Percentiles rank a stretch among this genome's conserved stretches.
Conservation (phyloP, 1,140 invertebrate species). For the Cardiocondyla obscurior region DNA sequence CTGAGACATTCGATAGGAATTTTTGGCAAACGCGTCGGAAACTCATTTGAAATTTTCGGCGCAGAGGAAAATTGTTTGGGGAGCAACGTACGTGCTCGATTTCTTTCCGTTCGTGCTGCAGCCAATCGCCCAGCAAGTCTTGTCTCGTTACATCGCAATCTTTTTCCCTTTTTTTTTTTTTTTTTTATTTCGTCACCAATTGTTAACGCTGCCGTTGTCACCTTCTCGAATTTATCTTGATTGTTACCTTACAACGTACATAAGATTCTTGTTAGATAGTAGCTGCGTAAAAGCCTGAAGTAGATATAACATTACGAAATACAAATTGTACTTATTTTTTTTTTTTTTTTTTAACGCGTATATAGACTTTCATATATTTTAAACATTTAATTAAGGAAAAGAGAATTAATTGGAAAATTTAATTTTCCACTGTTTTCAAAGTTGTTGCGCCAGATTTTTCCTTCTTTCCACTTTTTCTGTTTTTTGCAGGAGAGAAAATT, state of each 20-base stretch:
- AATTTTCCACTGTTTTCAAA: not conserved
- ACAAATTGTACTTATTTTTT: not conserved
- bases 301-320: not conserved
- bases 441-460: not conserved
- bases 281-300: not conserved
- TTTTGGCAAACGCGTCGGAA: constrained; percentile 28
- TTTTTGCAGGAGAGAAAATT: not conserved
- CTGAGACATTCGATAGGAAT: not conserved
- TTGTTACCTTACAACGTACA: not conserved
- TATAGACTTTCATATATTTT: not conserved
- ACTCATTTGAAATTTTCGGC: constrained; percentile 36
- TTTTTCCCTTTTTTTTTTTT: not conserved
- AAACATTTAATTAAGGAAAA: not conserved
- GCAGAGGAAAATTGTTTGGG: not conserved
- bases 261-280: not conserved
- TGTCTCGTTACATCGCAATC: not conserved
- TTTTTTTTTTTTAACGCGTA: not conserved
- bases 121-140: not conserved
- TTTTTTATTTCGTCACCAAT: not conserved
- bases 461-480: not conserved
- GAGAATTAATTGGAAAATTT: not conserved
- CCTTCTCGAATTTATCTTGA: not conserved
- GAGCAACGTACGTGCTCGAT: not conserved
- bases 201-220: not conserved
- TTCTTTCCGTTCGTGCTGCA: not conserved